Percentiles rank a stretch among this genome's conserved stretches.
Conservation (phyloP, 2,113 vertebrate genomes). For the Himantopus leucocephalus region DNA sequence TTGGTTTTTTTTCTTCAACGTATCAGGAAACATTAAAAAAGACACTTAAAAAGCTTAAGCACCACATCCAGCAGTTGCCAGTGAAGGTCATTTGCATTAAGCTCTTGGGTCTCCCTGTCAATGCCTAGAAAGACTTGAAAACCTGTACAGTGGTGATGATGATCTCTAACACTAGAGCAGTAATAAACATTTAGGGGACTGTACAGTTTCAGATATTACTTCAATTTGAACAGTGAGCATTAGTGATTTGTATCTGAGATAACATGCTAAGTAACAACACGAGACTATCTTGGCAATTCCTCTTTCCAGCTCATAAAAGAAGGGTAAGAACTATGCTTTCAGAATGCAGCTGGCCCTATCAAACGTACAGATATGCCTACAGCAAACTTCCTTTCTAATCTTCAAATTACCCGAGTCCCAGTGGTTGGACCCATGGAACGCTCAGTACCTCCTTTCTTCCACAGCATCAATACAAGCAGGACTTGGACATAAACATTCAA, state of each 20-base stretch:
- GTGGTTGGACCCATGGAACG: background rate
- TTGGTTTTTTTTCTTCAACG: background rate
- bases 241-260: background rate
- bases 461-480: background rate
- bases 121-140: background rate
- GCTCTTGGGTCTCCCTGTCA: background rate
- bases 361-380: background rate
- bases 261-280: background rate
- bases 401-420: background rate
- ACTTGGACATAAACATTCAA: background rate
- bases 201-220: background rate
- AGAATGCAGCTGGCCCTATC: background rate
- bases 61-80: background rate
- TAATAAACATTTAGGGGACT: background rate
- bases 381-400: background rate
- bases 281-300: background rate
- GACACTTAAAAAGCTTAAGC: no score
- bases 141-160: background rate
- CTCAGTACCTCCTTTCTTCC: background rate
- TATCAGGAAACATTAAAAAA: background rate
- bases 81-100: background rate
- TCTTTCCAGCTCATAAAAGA: background rate
- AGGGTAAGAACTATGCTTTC: background rate
- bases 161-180: background rate
- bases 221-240: background rate